Conservation (phyloP, 2,113 vertebrate genomes). For the Lepidothrix coronata region DNA sequence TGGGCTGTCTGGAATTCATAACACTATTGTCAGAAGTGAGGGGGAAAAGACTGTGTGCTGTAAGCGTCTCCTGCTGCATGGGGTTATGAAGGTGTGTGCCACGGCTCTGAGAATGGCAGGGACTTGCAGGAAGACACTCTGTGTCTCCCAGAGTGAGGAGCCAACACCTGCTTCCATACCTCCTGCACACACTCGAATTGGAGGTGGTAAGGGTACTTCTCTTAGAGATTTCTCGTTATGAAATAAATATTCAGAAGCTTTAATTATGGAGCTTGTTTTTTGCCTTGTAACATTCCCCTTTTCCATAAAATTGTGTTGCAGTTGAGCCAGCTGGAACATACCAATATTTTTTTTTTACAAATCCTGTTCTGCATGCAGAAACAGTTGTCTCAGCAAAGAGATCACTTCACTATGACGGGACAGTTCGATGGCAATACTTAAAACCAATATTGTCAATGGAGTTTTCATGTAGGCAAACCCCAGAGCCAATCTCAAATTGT, state of each 20-base stretch:
- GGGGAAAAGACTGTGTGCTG: neutral
- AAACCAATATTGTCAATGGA: neutral
- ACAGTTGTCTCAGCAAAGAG: neutral
- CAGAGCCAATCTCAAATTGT: neutral
- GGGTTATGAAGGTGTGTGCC: neutral
- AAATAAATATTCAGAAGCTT: neutral
- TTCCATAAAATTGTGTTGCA: neutral
- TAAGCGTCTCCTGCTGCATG: neutral
- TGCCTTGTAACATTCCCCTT: neutral
- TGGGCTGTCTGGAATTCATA: neutral
- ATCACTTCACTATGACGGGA: neutral
- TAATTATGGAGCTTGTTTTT: neutral
- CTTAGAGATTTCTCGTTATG: neutral
- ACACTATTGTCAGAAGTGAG: rapidly evolving
- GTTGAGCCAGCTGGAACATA: neutral
- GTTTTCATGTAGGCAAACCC: neutral
- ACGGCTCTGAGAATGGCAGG: neutral
- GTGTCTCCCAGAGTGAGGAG: neutral
- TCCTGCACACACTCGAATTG: neutral
- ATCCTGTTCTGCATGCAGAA: neutral
- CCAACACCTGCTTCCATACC: neutral
- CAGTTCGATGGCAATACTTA: neutral
- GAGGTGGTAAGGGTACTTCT: neutral
- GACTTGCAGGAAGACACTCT: neutral
- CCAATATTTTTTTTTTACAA: neutral